phyloP scores from a whole-genome alignment of 2,888 invertebrate species.

The Callosobruchus maculatus region DNA sequence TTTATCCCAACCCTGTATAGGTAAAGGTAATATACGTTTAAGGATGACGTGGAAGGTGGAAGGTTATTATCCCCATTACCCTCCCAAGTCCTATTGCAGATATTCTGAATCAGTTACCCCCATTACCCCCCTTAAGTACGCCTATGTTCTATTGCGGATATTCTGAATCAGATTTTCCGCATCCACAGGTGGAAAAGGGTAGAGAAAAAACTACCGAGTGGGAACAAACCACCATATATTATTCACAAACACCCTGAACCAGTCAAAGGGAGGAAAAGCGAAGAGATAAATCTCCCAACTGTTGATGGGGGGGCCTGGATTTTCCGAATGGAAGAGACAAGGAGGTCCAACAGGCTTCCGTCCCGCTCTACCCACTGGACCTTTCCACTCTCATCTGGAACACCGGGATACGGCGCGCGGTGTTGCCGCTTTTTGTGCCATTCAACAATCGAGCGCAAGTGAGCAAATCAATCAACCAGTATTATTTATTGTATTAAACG shows the following conservation, averaged over 20 bases:
- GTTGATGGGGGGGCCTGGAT: neutral
- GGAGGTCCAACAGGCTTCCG: conserved; percentile 3
- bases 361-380: conserved; percentile 9
- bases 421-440: no score
- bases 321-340: neutral
- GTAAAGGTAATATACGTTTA: no score
- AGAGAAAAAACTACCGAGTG: neutral
- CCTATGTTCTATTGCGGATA: no score
- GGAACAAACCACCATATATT: neutral
- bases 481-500: no score
- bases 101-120: no score
- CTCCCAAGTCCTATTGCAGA: no score
- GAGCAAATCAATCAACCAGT: no score
- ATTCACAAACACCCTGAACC: neutral
- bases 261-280: neutral
- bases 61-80: no score
- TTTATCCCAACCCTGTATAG: no score
- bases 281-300: neutral
- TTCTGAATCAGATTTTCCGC: neutral
- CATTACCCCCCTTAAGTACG: no score
- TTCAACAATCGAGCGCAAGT: no score
- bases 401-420: conserved; percentile 1
- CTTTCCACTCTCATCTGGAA: conserved; percentile 23
- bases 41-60: no score
- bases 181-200: neutral